Conservation (phyloP, 1,140 invertebrate species). For the Cotesia vestalis region DNA sequence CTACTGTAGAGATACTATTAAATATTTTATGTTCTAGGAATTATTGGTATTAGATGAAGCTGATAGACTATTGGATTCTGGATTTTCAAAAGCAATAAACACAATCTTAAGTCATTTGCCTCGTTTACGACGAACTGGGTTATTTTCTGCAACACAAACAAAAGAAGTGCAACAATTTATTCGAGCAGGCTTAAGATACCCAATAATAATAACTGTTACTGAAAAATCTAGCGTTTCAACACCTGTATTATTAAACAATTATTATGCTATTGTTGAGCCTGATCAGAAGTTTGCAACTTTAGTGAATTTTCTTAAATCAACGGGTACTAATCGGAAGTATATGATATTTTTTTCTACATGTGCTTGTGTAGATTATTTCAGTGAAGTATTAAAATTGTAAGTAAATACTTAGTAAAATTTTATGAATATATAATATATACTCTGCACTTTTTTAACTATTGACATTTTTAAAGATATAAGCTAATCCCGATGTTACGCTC, state of each 20-base stretch:
- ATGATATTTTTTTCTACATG: conserved; percentile 97
- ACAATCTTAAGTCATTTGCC: conserved; percentile 92
- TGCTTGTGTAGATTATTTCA: conserved; percentile 96
- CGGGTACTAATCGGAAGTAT: conserved; percentile 74
- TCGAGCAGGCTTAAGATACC: conserved; percentile 93
- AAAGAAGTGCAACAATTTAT: conserved; percentile 92
- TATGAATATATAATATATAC: no score
- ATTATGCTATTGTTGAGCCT: conserved; percentile 82
- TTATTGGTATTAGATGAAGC: conserved; percentile 97
- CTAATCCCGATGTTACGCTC: no score
- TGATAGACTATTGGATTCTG: conserved; percentile 91
- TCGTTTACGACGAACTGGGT: conserved; percentile 90
- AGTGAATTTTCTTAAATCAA: conserved; percentile 76
- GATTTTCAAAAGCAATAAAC: conserved; percentile 89
- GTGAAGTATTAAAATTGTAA: conserved; percentile 72
- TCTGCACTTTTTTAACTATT: no score
- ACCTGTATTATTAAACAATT: conserved; percentile 85
- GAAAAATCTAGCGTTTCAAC: conserved; percentile 84
- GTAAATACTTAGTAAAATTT: conserved; percentile 37
- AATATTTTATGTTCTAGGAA: conserved; percentile 71
- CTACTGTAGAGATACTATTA: not conserved
- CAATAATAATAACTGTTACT: conserved; percentile 89
- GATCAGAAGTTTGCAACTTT: conserved; percentile 80
- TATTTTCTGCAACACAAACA: conserved; percentile 99
- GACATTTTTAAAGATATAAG: no score